These are phyloP conservation scores for Mactromeris polynyma DNA, from an alignment of 2,888 invertebrate genomes.

Conservation along the genomic window DNA sequence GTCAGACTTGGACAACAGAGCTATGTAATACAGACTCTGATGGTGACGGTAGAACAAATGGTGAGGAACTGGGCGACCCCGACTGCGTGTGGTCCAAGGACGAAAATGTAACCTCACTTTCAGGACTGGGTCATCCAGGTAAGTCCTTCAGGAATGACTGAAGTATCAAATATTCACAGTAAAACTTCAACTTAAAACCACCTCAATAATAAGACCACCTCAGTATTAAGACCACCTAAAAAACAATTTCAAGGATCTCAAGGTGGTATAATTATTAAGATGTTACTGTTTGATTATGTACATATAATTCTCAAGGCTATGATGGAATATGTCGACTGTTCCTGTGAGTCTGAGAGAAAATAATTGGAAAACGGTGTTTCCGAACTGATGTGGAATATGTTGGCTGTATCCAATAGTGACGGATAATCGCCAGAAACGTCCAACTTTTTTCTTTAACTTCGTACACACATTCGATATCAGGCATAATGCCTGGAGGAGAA, in stretches of 20 bases:
- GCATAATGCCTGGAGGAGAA: no score
- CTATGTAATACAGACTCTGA: constrained; percentile 53
- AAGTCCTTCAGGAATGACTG: neutral
- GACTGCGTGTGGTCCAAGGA: constrained; percentile 43
- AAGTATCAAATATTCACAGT: neutral
- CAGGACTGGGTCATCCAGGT: constrained; percentile 54
- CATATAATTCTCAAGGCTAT: no score
- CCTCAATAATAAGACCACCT: neutral
- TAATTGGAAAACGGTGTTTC: no score
- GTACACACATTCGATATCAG: no score
- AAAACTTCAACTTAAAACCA: neutral
- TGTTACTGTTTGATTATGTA: neutral
- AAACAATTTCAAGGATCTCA: neutral
- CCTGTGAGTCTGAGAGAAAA: no score
- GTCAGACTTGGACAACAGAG: constrained; percentile 41
- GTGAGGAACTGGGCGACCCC: constrained; percentile 59
- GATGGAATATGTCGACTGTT: no score
- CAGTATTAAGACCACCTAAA: neutral
- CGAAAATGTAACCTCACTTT: no score
- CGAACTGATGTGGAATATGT: no score
- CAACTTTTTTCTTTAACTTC: no score
- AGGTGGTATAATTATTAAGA: neutral
- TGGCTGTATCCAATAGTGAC: no score
- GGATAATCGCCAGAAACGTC: no score
- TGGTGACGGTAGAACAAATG: constrained; percentile 55